These are phyloP conservation scores for Cuniculus paca DNA, from an alignment of 2,797 vertebrate species.

Conservation along the genomic window DNA sequence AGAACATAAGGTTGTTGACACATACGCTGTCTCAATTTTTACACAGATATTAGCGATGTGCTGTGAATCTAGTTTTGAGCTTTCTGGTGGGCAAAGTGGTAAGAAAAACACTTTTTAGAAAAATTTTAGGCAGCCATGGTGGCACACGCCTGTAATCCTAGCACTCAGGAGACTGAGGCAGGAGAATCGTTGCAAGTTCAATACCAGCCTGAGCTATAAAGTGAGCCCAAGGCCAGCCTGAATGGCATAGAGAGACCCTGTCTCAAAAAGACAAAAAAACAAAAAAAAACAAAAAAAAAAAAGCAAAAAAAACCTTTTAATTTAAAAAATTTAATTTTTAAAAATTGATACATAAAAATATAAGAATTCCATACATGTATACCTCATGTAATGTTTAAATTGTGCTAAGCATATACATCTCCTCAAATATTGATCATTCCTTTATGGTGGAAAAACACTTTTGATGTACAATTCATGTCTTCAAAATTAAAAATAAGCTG, in stretches of 20 bases:
- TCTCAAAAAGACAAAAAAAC: too few relatives aligned
- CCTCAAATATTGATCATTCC: not conserved
- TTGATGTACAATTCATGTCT: not conserved
- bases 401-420: not conserved
- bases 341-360: not conserved
- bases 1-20: not conserved
- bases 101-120: not conserved
- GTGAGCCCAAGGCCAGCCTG: too few relatives aligned
- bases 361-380: not conserved
- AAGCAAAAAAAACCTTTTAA: not conserved
- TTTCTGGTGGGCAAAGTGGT: slow-evolving; percentile 13
- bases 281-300: too few relatives aligned
- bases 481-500: slow-evolving; percentile 6
- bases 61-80: slow-evolving; percentile 6
- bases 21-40: not conserved
- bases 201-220: too few relatives aligned
- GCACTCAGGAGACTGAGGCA: too few relatives aligned
- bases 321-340: not conserved
- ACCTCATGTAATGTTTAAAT: not conserved
- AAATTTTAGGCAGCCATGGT: not conserved
- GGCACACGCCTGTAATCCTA: too few relatives aligned
- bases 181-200: too few relatives aligned
- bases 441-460: not conserved
- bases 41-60: not conserved
- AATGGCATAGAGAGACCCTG: too few relatives aligned